Percentiles rank a stretch among this genome's conserved stretches.
phyloP scores from a whole-genome alignment of 2,113 vertebrate species.

The Rhabdomys dilectus region DNA sequence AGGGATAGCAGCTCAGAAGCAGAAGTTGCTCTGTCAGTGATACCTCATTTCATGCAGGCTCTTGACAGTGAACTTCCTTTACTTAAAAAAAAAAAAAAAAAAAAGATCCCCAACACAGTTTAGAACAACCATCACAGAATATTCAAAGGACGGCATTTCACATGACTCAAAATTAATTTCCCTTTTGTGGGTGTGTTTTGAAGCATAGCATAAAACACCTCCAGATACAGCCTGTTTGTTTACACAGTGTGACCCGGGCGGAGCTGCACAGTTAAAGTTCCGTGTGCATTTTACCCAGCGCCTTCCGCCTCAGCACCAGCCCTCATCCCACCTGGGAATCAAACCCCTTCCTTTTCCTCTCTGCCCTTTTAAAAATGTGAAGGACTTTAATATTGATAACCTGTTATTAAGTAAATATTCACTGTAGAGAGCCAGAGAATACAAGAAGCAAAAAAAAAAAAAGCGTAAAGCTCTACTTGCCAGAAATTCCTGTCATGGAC shows the following conservation, averaged over 20 bases:
- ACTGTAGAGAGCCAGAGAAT: conserved; percentile 39
- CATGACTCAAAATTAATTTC: conserved; percentile 54
- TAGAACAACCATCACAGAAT: conserved; percentile 56
- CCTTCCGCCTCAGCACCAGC: background rate
- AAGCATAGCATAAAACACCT: conserved; percentile 11
- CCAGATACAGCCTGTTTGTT: background rate
- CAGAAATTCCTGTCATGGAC: conserved; percentile 10
- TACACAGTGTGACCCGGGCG: background rate
- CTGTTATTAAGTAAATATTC: conserved; percentile 42
- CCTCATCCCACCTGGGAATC: conserved; percentile 24
- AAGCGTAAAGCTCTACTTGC: conserved; percentile 19
- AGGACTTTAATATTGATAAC: conserved; percentile 7
- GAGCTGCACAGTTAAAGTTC: background rate
- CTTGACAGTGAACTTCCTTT: conserved; percentile 62
- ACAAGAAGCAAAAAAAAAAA: conserved; percentile 30
- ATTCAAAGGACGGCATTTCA: conserved; percentile 38
- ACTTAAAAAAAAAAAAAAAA: conserved; percentile 5
- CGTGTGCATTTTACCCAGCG: background rate
- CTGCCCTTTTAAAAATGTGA: conserved; percentile 40
- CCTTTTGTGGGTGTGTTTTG: background rate
- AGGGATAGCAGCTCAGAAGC: conserved; percentile 43
- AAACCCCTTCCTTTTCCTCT: background rate
- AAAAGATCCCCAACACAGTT: background rate
- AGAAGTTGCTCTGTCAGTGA: conserved; percentile 48
- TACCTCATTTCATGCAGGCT: conserved; percentile 53